Evolutionary conservation across 1,140 invertebrate species (phyloP).

Genomic region (Solenopsis invicta): DNA sequence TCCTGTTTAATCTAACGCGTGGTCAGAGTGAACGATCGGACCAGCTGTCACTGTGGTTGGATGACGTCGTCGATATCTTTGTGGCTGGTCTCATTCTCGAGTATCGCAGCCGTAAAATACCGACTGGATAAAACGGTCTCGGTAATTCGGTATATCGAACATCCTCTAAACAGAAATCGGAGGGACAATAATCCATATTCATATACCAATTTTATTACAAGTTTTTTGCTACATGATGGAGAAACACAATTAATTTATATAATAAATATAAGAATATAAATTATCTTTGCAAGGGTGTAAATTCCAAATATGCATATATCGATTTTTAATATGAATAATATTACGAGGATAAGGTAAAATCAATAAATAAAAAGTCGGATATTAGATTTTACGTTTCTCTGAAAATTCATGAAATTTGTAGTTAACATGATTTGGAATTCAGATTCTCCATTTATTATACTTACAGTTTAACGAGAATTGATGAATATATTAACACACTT

Average conservation of each 20-base stretch:
- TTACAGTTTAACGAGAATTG: conserved; percentile 14
- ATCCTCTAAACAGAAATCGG: not conserved
- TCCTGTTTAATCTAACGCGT: conserved; percentile 66
- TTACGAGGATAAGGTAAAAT: not conserved
- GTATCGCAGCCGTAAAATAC: conserved; percentile 11
- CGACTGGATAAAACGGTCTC: not conserved
- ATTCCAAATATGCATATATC: not conserved
- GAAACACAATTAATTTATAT: not conserved
- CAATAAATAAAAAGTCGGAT: not conserved
- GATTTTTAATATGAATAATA: not conserved
- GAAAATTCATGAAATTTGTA: conserved; percentile 29
- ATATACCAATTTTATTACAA: not conserved
- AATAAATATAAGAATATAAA: not conserved
- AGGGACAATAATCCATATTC: not conserved
- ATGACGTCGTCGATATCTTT: not conserved
- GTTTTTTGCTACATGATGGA: too few species aligned
- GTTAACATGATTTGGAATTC: conserved; percentile 22
- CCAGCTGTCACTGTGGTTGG: conserved; percentile 47
- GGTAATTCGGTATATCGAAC: not conserved
- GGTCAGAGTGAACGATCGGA: conserved; percentile 41
- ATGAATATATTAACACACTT: conserved; percentile 16
- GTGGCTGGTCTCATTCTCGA: not conserved
- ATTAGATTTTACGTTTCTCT: not conserved
- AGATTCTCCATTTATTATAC: conserved; percentile 1
- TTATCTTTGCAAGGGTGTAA: not conserved